These are phyloP conservation scores for Macrocentrus cingulum DNA, from an alignment of 1,140 invertebrate genomes.

Conservation along the genomic window DNA sequence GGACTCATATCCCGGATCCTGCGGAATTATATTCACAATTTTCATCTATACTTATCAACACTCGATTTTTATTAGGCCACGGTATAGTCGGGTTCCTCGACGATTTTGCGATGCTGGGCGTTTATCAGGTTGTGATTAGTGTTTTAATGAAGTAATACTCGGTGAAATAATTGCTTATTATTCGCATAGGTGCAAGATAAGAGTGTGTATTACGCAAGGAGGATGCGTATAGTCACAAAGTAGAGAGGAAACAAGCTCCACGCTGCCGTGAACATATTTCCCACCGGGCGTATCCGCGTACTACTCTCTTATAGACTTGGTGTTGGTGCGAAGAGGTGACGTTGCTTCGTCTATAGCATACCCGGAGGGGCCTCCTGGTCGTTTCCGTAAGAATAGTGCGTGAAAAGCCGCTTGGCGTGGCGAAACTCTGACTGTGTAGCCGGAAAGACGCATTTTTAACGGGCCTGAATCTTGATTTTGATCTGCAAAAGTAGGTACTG, in stretches of 20 bases:
- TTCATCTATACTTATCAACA: background rate
- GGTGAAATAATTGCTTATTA: background rate
- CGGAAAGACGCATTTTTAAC: background rate
- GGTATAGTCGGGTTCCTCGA: no score
- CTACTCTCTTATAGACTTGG: no score
- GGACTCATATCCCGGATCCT: slow-evolving; percentile 11
- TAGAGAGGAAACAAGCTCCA: slow-evolving; percentile 44
- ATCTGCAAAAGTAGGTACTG: background rate
- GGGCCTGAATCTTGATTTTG: background rate
- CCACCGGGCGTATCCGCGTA: slow-evolving; percentile 33
- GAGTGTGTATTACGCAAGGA: slow-evolving; percentile 44
- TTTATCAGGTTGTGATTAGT: no score
- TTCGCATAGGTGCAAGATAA: background rate
- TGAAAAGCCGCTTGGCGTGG: slow-evolving; percentile 36
- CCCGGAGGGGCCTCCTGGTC: background rate
- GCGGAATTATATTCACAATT: slow-evolving; percentile 11
- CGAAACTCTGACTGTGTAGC: slow-evolving; percentile 15
- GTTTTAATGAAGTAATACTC: no score
- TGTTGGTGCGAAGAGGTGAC: background rate
- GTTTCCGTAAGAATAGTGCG: slow-evolving; percentile 30
- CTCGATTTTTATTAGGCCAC: background rate
- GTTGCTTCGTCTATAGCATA: background rate
- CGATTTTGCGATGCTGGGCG: no score
- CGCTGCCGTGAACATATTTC: slow-evolving; percentile 47
- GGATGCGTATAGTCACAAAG: slow-evolving; percentile 32